phyloP scores from a whole-genome alignment of 2,797 vertebrate species.

The Alectoris magna region DNA sequence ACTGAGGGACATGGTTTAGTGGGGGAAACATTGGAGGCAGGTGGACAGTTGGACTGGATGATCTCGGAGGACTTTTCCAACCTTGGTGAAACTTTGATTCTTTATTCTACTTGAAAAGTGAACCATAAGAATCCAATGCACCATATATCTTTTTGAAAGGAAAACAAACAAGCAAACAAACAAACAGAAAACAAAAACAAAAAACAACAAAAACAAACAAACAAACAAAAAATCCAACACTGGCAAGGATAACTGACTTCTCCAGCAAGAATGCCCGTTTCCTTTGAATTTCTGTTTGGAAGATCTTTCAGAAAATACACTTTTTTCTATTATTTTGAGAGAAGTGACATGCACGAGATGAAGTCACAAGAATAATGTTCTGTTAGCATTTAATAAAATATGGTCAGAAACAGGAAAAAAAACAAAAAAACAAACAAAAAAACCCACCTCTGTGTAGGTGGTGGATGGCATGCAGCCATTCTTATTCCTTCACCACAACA shows the following conservation, averaged over 20 bases:
- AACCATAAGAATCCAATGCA: background rate
- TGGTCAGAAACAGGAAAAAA: background rate
- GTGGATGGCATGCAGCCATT: fast-evolving
- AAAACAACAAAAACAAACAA: too few species aligned
- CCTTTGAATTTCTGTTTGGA: background rate
- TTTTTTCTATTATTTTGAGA: background rate
- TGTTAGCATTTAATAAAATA: background rate
- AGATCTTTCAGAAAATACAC: background rate
- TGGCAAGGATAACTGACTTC: background rate
- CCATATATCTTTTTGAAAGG: background rate
- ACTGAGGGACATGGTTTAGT: too few species aligned
- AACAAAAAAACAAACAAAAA: background rate
- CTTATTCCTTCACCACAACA: background rate
- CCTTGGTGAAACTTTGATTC: too few species aligned
- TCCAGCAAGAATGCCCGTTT: background rate
- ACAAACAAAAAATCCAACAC: background rate
- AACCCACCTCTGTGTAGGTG: background rate
- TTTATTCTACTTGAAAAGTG: background rate
- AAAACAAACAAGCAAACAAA: background rate
- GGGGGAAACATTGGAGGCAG: too few species aligned
- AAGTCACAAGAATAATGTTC: background rate
- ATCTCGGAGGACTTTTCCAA: too few species aligned
- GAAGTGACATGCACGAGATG: background rate
- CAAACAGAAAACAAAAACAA: too few species aligned
- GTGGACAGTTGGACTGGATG: too few species aligned